phyloP scores from a whole-genome alignment of 2,888 invertebrate genomes.

The Chymomyza caudatula region DNA sequence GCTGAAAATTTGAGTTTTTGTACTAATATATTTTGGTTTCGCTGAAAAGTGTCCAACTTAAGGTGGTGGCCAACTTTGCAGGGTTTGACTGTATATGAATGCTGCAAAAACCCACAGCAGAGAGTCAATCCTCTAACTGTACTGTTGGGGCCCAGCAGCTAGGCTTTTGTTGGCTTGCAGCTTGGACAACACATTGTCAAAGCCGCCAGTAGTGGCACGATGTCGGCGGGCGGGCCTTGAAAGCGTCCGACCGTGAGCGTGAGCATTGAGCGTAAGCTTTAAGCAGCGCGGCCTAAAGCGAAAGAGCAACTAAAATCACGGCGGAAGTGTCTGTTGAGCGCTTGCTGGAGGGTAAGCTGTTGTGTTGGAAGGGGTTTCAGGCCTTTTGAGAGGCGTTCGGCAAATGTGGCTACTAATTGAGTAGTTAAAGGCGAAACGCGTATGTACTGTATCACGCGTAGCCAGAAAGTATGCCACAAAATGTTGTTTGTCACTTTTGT shows the following conservation, averaged over 20 bases:
- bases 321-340: neutral
- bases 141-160: no score
- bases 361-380: no score
- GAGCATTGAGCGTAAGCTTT: neutral
- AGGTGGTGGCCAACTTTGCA: no score
- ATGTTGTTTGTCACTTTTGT: neutral
- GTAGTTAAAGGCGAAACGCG: slow-evolving; percentile 46
- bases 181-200: neutral
- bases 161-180: neutral
- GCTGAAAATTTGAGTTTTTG: no score
- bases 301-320: neutral
- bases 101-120: neutral
- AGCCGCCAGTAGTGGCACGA: slow-evolving; percentile 62
- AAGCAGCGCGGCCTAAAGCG: neutral
- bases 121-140: neutral
- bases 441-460: neutral
- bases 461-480: slow-evolving; percentile 52
- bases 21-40: no score
- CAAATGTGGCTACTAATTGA: slow-evolving; percentile 52
- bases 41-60: no score
- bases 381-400: neutral
- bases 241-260: slow-evolving; percentile 5
- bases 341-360: neutral
- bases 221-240: neutral
- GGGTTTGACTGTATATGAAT: neutral